Base-by-base conservation (phyloP, 2,888 invertebrate species). In the Hyposoter dolosus region DNA sequence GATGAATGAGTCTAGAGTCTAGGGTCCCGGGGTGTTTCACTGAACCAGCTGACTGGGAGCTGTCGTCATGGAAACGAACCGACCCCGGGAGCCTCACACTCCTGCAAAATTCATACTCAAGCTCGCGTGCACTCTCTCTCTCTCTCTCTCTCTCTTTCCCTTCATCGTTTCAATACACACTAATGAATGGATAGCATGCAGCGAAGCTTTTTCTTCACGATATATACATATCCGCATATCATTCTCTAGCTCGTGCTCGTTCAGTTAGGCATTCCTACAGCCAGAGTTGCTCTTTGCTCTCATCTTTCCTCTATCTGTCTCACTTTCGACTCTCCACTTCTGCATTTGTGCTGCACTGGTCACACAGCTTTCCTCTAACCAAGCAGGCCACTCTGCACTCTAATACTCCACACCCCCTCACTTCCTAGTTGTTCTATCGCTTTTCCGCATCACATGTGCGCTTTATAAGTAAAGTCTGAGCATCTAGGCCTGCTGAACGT, bases 11-110 rank as follows among this genome's bases (percentile, higher is more conserved):
- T 92, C 90, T 91, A 60, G 60, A 60, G 60, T 60, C 60, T 60
- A 60, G 60, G 88, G 88, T 79, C 89, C 88, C 89, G 88, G 90
- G 83, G 88, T 84, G 86, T 85, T 90, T 90, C 88, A 89, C 91
- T 86, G 88, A 84, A 90, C 93, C 93, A 93, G 93, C 93, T 93
- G 93, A 93, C 93, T 93, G 86, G 89, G 90, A 91, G 90, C 91
- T 91, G 93, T 93, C 88, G 90, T 86, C 92, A 93, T 93, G 91
- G 91, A 91, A 92, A 94, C 93, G 83, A 89, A 90, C 90, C 91
- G 91, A 92, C 91, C 93, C 92, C 92, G 92, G 93, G 93, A 92
- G 90, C 91, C 91, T 90, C 92, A 90, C 92, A 91, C 91, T 90
- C 90, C 88, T 77, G 84, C 88, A 89, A 91, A 90, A 92, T 91